Evolutionary conservation across 2,113 vertebrate genomes (phyloP).

Genomic region (Xiphophorus hellerii): DNA sequence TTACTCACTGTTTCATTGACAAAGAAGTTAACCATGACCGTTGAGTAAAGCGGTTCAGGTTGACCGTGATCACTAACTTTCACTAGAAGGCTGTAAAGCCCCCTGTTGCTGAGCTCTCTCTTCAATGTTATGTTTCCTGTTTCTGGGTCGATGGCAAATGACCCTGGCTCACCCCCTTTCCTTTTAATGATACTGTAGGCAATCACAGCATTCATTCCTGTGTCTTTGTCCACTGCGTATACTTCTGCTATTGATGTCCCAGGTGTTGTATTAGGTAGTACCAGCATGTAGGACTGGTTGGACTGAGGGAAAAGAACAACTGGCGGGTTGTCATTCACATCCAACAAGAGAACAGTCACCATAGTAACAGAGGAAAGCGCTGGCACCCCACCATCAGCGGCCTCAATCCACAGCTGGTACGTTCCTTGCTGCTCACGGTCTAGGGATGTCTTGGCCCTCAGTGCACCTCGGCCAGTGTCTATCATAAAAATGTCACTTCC

Average conservation of each 20-base stretch:
- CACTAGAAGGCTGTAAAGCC: conserved; percentile 93
- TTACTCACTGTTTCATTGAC: conserved; percentile 98
- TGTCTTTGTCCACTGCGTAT: conserved; percentile 96
- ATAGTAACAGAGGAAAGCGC: conserved; percentile 91
- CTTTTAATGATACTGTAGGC: conserved; percentile 97
- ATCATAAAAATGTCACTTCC: conserved; percentile 97
- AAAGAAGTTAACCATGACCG: conserved; percentile 95
- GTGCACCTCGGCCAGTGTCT: conserved; percentile 91
- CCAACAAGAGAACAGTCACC: conserved; percentile 94
- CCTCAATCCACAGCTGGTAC: conserved; percentile 93
- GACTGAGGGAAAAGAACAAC: conserved; percentile 96
- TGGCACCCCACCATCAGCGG: conserved; percentile 92
- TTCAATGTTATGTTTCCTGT: conserved; percentile 98
- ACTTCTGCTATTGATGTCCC: conserved; percentile 97
- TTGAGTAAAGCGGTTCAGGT: conserved; percentile 93
- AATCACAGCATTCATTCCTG: conserved; percentile 98
- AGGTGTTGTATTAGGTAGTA: conserved; percentile 92
- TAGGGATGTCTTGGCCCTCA: conserved; percentile 92
- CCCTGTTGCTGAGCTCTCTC: conserved; percentile 90
- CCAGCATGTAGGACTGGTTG: conserved; percentile 95
- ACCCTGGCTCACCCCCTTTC: conserved; percentile 91
- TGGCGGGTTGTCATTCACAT: conserved; percentile 98
- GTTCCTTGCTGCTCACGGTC: conserved; percentile 97
- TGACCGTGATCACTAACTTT: conserved; percentile 97
- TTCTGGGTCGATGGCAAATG: conserved; percentile 93